Base-by-base conservation (phyloP, 2,113 vertebrate species). In the Mola mola region DNA sequence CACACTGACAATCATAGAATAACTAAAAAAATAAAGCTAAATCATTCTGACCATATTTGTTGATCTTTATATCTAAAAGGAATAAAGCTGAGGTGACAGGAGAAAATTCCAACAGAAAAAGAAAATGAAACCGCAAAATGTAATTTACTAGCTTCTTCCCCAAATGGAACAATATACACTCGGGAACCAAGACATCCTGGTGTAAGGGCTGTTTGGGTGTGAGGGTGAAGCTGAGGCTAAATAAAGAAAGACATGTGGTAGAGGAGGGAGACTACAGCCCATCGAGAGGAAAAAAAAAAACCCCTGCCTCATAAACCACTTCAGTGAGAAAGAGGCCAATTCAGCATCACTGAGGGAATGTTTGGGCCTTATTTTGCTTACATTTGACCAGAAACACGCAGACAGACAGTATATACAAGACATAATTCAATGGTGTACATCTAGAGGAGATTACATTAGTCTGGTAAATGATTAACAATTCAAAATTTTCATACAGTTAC, bases 241-340 rank as follows among this genome's bases (percentile, higher is more conserved):
- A 87, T 70, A 71, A 66, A 80, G 73, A 72, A 3, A 66, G 65
- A 60, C 21, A 13, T 74, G 62, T 68, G 60, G 78, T 75, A 59
- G n/a, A n/a, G 43, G 55, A 72, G 43, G 13, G 28, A 72, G 68
- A 55, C 48, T 72, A 31, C 6, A 56, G 33, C 10, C 31, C 62
- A 49, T 52, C n/a, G 50, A 57, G 40, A 50, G 12, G 24, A 16
- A 21, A 20, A 28, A 48, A 33, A 52, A 66, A 75, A n/a, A n/a
- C n/a, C 37, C 9, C 38, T 26, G 49, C 21, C 28, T 46, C 43
- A 43, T 46, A 37, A 47, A 75, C 72, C 78, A 87, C 83, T 78
- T 78, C 61, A 70, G 57, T 44, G 22, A 78, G 28, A 77, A 67
- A 75, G 42, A 68, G 42, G 71, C 63, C 36, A 46, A 59, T 59